phyloP scores from a whole-genome alignment of 2,113 vertebrate species.

The Dasyornis broadbenti region DNA sequence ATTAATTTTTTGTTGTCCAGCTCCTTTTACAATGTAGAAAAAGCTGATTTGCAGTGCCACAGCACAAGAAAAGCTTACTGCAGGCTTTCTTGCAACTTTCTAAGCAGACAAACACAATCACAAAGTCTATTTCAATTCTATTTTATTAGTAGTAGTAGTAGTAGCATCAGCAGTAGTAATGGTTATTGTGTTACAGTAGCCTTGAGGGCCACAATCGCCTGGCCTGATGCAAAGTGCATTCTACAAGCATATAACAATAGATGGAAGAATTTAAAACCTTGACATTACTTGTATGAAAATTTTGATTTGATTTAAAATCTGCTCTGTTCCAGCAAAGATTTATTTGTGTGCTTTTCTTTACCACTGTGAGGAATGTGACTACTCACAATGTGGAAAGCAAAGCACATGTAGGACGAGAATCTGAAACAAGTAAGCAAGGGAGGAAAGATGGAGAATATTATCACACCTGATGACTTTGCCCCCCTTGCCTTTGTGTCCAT shows the following conservation, averaged over 20 bases:
- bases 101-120: background rate
- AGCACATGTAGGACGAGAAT: background rate
- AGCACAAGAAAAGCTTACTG: background rate
- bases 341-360: constrained; percentile 10
- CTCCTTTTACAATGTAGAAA: background rate
- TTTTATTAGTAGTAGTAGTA: background rate
- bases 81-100: background rate
- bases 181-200: background rate
- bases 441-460: background rate
- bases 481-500: background rate
- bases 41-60: background rate
- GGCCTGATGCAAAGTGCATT: background rate
- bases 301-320: constrained; percentile 4
- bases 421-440: background rate
- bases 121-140: background rate
- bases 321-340: background rate
- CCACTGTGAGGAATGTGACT: background rate
- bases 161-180: background rate
- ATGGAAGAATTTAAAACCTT: background rate
- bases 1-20: background rate
- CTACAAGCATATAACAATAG: background rate
- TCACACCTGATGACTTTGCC: background rate
- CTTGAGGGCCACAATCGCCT: background rate
- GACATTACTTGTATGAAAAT: background rate
- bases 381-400: background rate